These are phyloP conservation scores for Ceratoteleas bidentatus DNA, from an alignment of 1,140 invertebrate species.

Conservation along the genomic window DNA sequence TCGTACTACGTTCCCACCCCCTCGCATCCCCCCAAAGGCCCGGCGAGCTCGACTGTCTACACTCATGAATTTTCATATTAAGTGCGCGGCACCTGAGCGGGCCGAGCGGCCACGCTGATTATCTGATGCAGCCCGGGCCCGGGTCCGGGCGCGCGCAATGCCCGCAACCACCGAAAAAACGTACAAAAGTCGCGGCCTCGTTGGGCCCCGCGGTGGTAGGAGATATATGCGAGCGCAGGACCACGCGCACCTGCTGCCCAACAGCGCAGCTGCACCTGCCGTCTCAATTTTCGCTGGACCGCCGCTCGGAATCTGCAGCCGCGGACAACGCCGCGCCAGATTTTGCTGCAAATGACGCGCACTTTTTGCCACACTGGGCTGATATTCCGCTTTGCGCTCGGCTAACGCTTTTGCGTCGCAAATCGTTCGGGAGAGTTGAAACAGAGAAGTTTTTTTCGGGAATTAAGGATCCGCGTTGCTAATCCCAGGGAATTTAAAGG, in stretches of 20 bases:
- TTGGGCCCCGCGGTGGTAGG: conserved; percentile 45
- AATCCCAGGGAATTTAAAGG: too few relatives aligned
- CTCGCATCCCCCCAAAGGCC: too few relatives aligned
- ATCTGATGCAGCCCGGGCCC: conserved; percentile 37
- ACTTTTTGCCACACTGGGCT: conserved; percentile 21
- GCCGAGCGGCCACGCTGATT: conserved; percentile 40
- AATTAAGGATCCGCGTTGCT: too few relatives aligned
- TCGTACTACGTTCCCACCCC: too few relatives aligned
- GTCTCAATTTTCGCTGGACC: conserved; percentile 68
- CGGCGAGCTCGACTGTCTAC: conserved; percentile 31
- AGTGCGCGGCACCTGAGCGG: conserved; percentile 44
- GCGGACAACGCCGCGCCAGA: conserved; percentile 25
- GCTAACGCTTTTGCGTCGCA: too few relatives aligned
- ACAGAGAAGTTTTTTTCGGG: too few relatives aligned
- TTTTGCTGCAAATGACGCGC: conserved; percentile 27
- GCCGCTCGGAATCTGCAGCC: conserved; percentile 59
- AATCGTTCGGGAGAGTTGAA: too few relatives aligned
- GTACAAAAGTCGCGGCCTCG: conserved; percentile 44
- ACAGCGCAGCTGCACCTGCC: conserved; percentile 67
- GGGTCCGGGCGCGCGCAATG: conserved; percentile 34
- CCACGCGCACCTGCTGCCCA: conserved; percentile 64
- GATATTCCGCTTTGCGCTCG: too few relatives aligned
- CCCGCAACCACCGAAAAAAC: conserved; percentile 58
- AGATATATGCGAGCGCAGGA: conserved; percentile 60
- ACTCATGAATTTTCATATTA: conserved; percentile 52